Evolutionary conservation across 2,888 invertebrate genomes (phyloP), one percentile per base, ranked within the genome.

Genomic region (Conomelus anceps): DNA sequence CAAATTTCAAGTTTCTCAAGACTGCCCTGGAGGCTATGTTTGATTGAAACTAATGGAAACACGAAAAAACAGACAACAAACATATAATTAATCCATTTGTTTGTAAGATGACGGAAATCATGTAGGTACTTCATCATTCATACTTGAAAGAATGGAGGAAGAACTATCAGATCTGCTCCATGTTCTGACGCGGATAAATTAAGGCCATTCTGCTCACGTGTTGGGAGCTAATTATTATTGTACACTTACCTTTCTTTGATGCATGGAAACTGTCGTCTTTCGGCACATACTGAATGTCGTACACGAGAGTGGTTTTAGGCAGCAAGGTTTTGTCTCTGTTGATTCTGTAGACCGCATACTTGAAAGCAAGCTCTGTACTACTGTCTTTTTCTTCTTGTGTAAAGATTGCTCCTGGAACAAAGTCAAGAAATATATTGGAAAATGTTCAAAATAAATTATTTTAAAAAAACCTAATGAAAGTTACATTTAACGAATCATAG

Each of bases 241-340:
- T n/a, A 63, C 13, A 34, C 89, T 41, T 92, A 96, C 96, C 96
- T 94, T 95, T 96, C 92, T 96, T 96, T 91, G 96, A 95, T n/a
- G 97, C 96, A 92, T 96, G 95, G 93, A 97, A 97, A 91, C 96
- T 97, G 94, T 97, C 96, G 92, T 96, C 95, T 92, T 94, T 94
- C 88, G 95, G 95, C 89, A 97, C 96, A 92, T 97, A 96, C 92
- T 96, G 96, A 90, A 97, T 96, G 92, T 97, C 96, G 93, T 96
- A 96, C 22, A 95, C 94, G 87, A 97, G 94, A n/a, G 95, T 95
- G 3, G 96, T 96, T 92, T 96, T 95, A 20, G 96, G 96, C 91
- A 97, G 93, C 88, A 97, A 94, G 90, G 95, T 94, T 92, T 95
- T 95, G 92, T 97, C 96, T 91, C 95, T 95, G 94, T 97, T 97